Evolutionary conservation across 2,113 vertebrate genomes (phyloP).

Genomic region (Chionodraco myersi): DNA sequence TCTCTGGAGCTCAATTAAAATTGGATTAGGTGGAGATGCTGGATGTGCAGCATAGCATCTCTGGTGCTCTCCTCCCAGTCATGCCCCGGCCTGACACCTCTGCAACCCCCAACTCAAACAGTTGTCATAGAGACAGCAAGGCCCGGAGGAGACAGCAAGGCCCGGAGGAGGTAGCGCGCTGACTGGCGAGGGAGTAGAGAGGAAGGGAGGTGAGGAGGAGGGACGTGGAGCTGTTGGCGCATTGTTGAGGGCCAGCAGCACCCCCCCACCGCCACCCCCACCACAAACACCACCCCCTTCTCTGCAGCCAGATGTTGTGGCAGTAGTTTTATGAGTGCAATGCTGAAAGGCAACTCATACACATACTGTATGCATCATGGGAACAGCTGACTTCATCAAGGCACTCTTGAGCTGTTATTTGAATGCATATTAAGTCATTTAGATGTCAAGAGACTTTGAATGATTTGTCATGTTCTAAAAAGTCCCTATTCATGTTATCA

Average conservation of each 20-base stretch:
- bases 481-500: conserved; percentile 1
- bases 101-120: conserved; percentile 95
- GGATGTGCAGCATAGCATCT: conserved; percentile 90
- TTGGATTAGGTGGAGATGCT: conserved; percentile 98
- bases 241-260: conserved; percentile 50
- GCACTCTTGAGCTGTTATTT: conserved; percentile 19
- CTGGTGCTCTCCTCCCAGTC: conserved; percentile 91
- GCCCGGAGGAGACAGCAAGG: conserved; percentile 84
- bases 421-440: conserved; percentile 27
- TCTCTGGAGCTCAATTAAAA: conserved; percentile 99
- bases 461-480: conserved; percentile 19
- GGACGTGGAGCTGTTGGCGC: conserved; percentile 40
- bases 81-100: conserved; percentile 94
- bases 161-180: conserved; percentile 18
- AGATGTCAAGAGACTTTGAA: conserved; percentile 16
- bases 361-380: conserved; percentile 59
- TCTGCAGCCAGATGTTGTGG: conserved; percentile 70
- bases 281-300: conserved; percentile 1
- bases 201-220: conserved; percentile 32
- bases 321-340: conserved; percentile 45
- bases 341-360: conserved; percentile 38
- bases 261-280: not conserved
- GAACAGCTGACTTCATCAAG: conserved; percentile 49
- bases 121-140: conserved; percentile 96
- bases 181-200: conserved; percentile 45